phyloP scores from a whole-genome alignment of 2,113 vertebrate species.

The Saguinus midas region DNA sequence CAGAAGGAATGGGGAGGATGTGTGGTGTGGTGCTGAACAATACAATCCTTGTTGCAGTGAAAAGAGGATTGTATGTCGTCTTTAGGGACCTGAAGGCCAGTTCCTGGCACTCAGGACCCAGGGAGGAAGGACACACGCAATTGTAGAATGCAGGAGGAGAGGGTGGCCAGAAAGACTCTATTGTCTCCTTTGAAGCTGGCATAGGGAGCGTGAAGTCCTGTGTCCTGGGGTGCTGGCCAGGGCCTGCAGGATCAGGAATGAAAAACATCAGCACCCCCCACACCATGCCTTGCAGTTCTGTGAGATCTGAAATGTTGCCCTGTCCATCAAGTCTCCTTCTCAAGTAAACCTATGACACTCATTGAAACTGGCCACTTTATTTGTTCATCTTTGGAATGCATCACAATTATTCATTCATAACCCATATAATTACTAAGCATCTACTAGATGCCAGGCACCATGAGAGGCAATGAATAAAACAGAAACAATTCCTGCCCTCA shows the following conservation, averaged over 20 bases:
- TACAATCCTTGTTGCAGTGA: not conserved
- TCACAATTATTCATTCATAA: not conserved
- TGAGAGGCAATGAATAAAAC: not conserved
- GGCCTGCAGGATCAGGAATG: not conserved
- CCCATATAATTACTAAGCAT: not conserved
- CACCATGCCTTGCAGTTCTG: rapidly evolving
- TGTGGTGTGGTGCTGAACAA: not conserved
- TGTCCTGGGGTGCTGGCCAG: not conserved
- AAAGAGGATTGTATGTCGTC: not conserved
- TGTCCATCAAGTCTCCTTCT: not conserved
- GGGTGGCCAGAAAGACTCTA: not conserved
- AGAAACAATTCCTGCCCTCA: not conserved
- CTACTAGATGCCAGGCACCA: not conserved
- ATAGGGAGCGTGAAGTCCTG: not conserved
- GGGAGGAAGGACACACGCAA: not conserved
- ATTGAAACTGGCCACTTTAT: not conserved
- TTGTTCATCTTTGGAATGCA: not conserved
- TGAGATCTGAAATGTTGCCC: not conserved
- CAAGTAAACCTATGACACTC: not conserved
- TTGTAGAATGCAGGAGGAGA: not conserved
- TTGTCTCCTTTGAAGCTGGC: not conserved
- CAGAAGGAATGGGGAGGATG: not conserved
- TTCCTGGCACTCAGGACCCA: not conserved
- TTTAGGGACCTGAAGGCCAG: not conserved
- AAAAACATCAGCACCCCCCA: not conserved